A percentile compares a stretch with the other conserved stretches of the same genome.
Evolutionary conservation across 2,113 vertebrate genomes (phyloP).

Genomic region (Brienomyrus longianalis): DNA sequence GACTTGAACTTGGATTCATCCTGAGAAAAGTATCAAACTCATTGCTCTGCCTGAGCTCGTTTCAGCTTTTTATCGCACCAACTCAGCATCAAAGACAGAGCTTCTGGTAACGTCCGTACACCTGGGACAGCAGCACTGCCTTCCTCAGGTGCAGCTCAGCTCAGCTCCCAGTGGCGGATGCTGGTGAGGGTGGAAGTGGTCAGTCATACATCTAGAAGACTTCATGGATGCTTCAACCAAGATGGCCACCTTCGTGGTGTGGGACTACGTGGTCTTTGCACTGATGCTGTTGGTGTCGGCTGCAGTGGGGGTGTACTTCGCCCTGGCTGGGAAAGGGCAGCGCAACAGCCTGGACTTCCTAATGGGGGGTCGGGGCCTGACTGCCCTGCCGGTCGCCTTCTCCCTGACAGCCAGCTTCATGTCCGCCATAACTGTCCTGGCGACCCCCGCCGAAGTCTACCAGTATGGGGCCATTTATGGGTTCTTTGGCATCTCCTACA

Average conservation of each 20-base stretch:
- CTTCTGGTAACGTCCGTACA: not conserved
- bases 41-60: not conserved
- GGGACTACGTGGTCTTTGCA: conserved; percentile 86
- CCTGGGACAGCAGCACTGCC: not conserved
- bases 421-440: conserved; percentile 87
- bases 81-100: not conserved
- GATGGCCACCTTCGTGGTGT: conserved; percentile 55
- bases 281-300: conserved; percentile 80
- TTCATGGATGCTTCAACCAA: conserved; percentile 33
- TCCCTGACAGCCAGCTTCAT: conserved; percentile 93
- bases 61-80: not conserved
- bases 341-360: conserved; percentile 72
- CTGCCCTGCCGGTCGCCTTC: conserved; percentile 74
- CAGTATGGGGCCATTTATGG: conserved; percentile 68
- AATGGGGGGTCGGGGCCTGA: conserved; percentile 76
- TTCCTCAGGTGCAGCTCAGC: not conserved
- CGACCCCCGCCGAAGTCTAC: conserved; percentile 83
- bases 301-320: conserved; percentile 76
- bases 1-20: not conserved
- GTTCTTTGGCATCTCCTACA: conserved; percentile 67
- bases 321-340: conserved; percentile 62
- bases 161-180: not conserved
- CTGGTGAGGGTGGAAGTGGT: not conserved
- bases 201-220: not conserved
- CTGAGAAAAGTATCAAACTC: not conserved